Percentiles rank a stretch among this genome's conserved stretches.
These are phyloP conservation scores for Anodontia alba DNA, from an alignment of 2,888 invertebrate species.

Conservation along the genomic window DNA sequence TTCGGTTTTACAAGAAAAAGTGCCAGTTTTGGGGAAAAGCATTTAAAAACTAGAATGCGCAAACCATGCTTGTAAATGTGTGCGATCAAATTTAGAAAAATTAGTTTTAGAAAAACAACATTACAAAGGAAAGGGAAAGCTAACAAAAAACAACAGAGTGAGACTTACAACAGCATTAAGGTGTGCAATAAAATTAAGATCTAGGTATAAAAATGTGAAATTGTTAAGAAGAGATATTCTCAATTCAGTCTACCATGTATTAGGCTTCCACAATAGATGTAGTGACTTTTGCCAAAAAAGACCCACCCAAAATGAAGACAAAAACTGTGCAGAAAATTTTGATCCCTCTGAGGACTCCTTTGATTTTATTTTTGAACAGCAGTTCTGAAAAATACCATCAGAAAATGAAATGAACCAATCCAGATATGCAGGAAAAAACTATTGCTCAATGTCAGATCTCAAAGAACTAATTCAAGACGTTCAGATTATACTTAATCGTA, in stretches of 20 bases:
- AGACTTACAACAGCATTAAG: slow-evolving; percentile 23
- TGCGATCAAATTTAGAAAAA: slow-evolving; percentile 30
- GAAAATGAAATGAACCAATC: slow-evolving; percentile 9
- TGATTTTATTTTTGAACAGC: slow-evolving; percentile 22
- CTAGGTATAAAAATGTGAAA: slow-evolving; percentile 3
- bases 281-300: slow-evolving; percentile 41
- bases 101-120: slow-evolving; percentile 30
- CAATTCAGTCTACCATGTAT: slow-evolving; percentile 49
- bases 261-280: slow-evolving; percentile 45
- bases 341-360: not conserved
- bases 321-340: not conserved
- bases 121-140: slow-evolving; percentile 38
- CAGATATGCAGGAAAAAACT: not conserved
- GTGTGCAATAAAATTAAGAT: slow-evolving; percentile 53
- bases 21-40: slow-evolving; percentile 32
- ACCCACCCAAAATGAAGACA: not conserved
- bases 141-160: slow-evolving; percentile 22
- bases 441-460: no score
- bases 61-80: slow-evolving; percentile 43
- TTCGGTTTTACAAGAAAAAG: slow-evolving; percentile 15
- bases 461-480: no score
- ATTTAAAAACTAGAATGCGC: slow-evolving; percentile 41
- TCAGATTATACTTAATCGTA: no score
- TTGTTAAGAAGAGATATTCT: slow-evolving; percentile 43
- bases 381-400: slow-evolving; percentile 25